Base-by-base conservation (phyloP, 2,888 invertebrate species). In the Cryptophagus acutangulus region DNA sequence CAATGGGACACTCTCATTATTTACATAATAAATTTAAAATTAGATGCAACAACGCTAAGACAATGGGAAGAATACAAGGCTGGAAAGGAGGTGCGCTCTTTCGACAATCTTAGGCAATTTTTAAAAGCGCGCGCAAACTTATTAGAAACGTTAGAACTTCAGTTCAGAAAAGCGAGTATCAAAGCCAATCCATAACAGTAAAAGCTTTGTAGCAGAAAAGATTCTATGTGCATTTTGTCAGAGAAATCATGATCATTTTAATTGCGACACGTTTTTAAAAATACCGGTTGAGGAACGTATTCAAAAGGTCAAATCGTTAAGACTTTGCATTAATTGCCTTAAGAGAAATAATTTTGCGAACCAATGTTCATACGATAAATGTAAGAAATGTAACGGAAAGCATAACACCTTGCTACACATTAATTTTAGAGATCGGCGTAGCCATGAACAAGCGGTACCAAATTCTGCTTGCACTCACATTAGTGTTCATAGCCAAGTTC, bases 1-100 rank as follows among this genome's bases (percentile, higher is more conserved):
- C 9, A 33, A 9, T 41, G 38, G 41, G 40, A 44, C 12, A 41
- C 36, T 4, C 18, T 45, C 3, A 17, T 45, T 6, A 39, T 45
- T 14, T 46, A 34, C 18, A 17, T 46, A 17, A 20, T 46, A 15
- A 12, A 14, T 15, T 25, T 37, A 10, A 40, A 46, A 37, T 35
- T 43, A 17, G 46, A 46, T 13, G 8, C 18, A n/a, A 26, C 14
- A n/a, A 43, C 45, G 9, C 17, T 16, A 12, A 17, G 41, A n/a
- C 38, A 45, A 16, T 47, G 47, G 45, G 45, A 45, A 34, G 20
- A 41, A 25, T 38, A 37, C 14, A 45, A 12, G 18, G 10, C 25
- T 20, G 41, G 33, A 10, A 37, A 24, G 33, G 36, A 41, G 9
- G 15, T 13, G 5, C 30, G 30, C 1, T 31, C 17, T 16, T 29